phyloP scores from a whole-genome alignment of 2,113 vertebrate genomes.

The Lophotis ruficrista region DNA sequence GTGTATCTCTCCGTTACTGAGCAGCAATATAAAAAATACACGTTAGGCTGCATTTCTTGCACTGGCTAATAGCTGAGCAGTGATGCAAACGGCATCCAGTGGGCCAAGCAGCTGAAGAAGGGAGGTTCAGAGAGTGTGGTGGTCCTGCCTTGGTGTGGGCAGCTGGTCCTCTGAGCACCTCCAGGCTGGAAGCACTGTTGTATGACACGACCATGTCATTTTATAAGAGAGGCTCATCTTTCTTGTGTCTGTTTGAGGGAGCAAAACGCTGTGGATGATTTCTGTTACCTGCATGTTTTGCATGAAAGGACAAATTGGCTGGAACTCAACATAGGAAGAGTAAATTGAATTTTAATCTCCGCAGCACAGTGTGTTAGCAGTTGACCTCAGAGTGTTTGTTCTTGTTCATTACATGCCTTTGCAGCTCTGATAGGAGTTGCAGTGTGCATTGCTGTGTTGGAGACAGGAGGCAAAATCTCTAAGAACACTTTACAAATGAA shows the following conservation, averaged over 20 bases:
- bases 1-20: fast-evolving
- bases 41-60: background rate
- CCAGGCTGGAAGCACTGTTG: background rate
- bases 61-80: fast-evolving
- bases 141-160: background rate
- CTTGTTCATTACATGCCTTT: background rate
- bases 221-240: background rate
- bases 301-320: background rate
- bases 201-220: fast-evolving
- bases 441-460: background rate
- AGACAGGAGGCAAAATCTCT: background rate
- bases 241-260: background rate
- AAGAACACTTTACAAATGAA: background rate
- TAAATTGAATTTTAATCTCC: background rate
- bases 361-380: fast-evolving
- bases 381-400: background rate
- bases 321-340: background rate
- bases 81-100: background rate
- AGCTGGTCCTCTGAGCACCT: background rate
- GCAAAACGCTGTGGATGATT: background rate
- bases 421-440: background rate
- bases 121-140: background rate
- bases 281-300: background rate
- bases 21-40: background rate
- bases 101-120: background rate